A percentile compares a stretch with the other conserved stretches of the same genome.
Conservation (phyloP, 2,113 vertebrate species). For the Turnix velox region DNA sequence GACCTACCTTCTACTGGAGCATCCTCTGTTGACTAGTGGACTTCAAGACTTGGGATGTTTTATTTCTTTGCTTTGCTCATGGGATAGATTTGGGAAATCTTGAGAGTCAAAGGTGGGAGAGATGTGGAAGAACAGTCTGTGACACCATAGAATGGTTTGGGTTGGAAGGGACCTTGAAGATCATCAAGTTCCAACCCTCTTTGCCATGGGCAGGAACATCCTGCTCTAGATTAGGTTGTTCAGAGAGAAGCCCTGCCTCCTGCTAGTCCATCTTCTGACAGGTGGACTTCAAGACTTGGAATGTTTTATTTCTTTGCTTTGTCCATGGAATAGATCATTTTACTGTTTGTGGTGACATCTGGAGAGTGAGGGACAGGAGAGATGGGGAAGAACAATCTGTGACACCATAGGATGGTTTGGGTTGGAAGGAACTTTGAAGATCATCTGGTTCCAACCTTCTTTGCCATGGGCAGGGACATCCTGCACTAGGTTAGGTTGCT, state of each 20-base stretch:
- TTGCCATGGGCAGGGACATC: too few relatives aligned
- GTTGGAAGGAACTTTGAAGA: too few relatives aligned
- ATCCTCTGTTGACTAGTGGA: neutral
- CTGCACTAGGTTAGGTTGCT: too few relatives aligned
- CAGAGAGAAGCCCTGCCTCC: neutral
- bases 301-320: neutral
- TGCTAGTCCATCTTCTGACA: neutral
- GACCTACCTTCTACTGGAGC: neutral
- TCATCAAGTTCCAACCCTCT: too few relatives aligned
- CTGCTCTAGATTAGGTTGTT: too few relatives aligned
- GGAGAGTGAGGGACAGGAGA: neutral
- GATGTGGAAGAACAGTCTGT: neutral
- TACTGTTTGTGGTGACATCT: neutral
- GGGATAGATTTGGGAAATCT: neutral
- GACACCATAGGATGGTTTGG: too few relatives aligned
- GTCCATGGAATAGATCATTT: too few relatives aligned
- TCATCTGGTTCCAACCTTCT: too few relatives aligned
- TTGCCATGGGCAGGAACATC: too few relatives aligned
- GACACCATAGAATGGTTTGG: too few relatives aligned
- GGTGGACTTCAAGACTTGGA: accelerated
- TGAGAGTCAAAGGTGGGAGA: neutral
- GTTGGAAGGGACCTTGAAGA: too few relatives aligned
- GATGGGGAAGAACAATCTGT: neutral
- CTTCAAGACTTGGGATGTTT: neutral
- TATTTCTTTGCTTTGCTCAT: neutral